Evolutionary conservation across 2,113 vertebrate genomes (phyloP).

Genomic region (Drymodes brunneopygia): DNA sequence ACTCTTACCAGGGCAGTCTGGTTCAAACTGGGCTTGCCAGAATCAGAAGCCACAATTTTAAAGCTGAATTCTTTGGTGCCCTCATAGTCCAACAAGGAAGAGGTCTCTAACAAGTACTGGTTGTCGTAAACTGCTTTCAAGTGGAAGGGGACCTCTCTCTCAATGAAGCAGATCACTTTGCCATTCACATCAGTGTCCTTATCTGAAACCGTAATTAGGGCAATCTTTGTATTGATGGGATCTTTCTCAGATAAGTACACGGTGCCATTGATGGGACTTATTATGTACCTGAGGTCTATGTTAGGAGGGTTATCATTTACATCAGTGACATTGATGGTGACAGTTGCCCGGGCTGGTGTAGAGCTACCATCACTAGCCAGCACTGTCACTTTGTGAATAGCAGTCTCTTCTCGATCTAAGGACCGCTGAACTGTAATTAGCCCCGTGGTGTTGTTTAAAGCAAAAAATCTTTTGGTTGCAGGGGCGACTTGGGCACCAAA

Average conservation of each 20-base stretch:
- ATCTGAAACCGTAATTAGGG: slow-evolving; percentile 96
- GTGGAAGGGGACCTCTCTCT: slow-evolving; percentile 97
- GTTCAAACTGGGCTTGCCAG: slow-evolving; percentile 95
- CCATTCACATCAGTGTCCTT: slow-evolving; percentile 98
- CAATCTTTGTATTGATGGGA: slow-evolving; percentile 97
- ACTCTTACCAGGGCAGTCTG: slow-evolving; percentile 96
- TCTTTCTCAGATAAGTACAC: slow-evolving; percentile 99
- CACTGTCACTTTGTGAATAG: slow-evolving; percentile 95
- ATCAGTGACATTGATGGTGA: slow-evolving; percentile 97
- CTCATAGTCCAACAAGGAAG: slow-evolving; percentile 95
- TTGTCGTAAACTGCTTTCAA: slow-evolving; percentile 97
- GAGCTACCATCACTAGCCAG: slow-evolving; percentile 97
- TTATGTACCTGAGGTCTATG: slow-evolving; percentile 98
- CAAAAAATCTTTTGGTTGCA: slow-evolving; percentile 94
- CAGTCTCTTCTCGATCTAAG: slow-evolving; percentile 94
- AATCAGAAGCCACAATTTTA: slow-evolving; percentile 97
- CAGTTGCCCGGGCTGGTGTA: slow-evolving; percentile 89
- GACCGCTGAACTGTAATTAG: slow-evolving; percentile 94
- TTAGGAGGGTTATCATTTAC: slow-evolving; percentile 98
- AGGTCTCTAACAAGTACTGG: slow-evolving; percentile 97
- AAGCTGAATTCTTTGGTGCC: slow-evolving; percentile 99
- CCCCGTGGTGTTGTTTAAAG: slow-evolving; percentile 92
- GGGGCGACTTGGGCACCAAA: slow-evolving; percentile 94
- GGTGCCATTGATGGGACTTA: slow-evolving; percentile 97
- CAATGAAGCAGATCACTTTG: slow-evolving; percentile 99